Conservation (phyloP, 2,797 vertebrate genomes). For the Ispidina lecontei region DNA sequence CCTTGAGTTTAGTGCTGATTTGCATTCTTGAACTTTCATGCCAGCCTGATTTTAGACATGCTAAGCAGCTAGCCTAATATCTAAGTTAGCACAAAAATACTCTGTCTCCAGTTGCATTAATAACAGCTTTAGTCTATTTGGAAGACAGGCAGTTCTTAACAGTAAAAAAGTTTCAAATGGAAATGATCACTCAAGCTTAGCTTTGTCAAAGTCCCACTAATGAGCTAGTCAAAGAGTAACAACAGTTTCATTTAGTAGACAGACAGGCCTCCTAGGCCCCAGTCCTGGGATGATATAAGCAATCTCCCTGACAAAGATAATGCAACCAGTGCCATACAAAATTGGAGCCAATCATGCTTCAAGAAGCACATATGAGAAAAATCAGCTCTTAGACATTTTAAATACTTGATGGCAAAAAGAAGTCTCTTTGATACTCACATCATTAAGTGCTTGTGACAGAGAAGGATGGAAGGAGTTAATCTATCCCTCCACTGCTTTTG, state of each 20-base stretch:
- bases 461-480: neutral
- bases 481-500: neutral
- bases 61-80: constrained; percentile 36
- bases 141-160: neutral
- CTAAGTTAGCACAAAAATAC: constrained; percentile 53
- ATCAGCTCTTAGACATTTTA: neutral
- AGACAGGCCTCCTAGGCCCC: neutral
- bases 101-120: constrained; percentile 15
- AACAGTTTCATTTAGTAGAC: neutral
- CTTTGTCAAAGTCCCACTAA: constrained; percentile 2
- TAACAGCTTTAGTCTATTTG: neutral
- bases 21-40: constrained; percentile 38
- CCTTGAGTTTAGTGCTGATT: constrained; percentile 43
- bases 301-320: neutral
- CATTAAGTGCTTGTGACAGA: neutral
- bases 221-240: neutral
- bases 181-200: neutral
- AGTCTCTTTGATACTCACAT: neutral
- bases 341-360: rapidly evolving
- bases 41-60: constrained; percentile 49
- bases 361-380: constrained; percentile 1
- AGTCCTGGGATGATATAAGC: neutral
- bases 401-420: neutral
- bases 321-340: neutral
- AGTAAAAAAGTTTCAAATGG: neutral